Evolutionary conservation across 2,797 vertebrate species (phyloP).

Genomic region (Enoplosus armatus): DNA sequence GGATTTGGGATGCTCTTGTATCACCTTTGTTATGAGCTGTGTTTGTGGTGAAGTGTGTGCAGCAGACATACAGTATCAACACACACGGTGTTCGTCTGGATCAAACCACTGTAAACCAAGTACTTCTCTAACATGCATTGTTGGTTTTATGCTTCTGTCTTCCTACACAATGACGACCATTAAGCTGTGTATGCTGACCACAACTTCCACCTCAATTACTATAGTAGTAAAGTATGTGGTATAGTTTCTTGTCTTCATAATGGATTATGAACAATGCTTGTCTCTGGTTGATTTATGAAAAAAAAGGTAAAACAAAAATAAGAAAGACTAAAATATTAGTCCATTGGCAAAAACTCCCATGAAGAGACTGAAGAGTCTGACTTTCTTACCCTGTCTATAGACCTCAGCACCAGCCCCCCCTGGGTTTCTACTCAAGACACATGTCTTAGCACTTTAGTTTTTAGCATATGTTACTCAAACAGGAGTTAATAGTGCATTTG

Average conservation of each 20-base stretch:
- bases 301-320: no score
- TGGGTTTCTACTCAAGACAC: background rate
- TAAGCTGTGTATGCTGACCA: slow-evolving; percentile 5
- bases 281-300: slow-evolving; percentile 1
- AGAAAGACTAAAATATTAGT: no score
- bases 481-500: background rate
- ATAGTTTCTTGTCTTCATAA: slow-evolving; percentile 10
- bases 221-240: no score
- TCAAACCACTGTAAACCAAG: slow-evolving; percentile 27
- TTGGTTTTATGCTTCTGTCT: slow-evolving; percentile 23
- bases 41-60: slow-evolving; percentile 40
- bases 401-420: background rate
- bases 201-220: slow-evolving; percentile 30
- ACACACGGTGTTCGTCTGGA: slow-evolving; percentile 21
- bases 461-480: background rate
- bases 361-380: no score
- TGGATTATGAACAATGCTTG: background rate
- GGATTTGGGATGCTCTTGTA: slow-evolving; percentile 22
- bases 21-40: slow-evolving; percentile 34
- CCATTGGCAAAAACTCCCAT: no score
- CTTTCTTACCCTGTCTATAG: no score
- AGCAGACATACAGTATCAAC: slow-evolving; percentile 6
- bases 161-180: slow-evolving; percentile 12
- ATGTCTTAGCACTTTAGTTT: background rate
- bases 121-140: background rate